Percentiles rank a stretch among this genome's conserved stretches.
Conservation (phyloP, 2,888 invertebrate genomes). For the Drosophila incognita region DNA sequence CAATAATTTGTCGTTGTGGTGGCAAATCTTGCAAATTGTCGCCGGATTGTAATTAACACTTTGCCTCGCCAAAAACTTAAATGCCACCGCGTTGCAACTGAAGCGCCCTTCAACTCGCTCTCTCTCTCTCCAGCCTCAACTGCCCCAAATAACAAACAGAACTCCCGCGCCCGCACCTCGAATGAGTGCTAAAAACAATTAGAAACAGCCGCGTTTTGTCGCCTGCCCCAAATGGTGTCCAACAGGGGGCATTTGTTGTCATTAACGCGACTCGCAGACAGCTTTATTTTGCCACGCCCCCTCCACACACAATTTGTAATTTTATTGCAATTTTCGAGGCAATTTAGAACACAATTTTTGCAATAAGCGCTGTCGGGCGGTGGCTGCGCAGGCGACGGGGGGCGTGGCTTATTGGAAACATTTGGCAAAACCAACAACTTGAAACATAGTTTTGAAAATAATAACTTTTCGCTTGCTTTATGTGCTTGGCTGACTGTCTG, state of each 20-base stretch:
- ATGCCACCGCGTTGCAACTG: constrained; percentile 31
- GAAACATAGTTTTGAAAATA: constrained; percentile 14
- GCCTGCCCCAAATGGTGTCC: constrained; percentile 27
- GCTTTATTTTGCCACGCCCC: constrained; percentile 1
- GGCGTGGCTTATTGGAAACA: constrained; percentile 61
- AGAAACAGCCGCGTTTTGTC: constrained; percentile 74
- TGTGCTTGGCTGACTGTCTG: constrained; percentile 1
- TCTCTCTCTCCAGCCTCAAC: not conserved
- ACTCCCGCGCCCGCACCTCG: not conserved
- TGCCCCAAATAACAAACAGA: not conserved
- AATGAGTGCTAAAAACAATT: constrained; percentile 68
- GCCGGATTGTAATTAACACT: constrained; percentile 72
- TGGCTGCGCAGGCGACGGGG: not conserved
- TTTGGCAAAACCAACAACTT: constrained; percentile 36
- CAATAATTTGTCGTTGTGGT: constrained; percentile 57
- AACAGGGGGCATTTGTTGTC: constrained; percentile 44
- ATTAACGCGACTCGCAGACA: constrained; percentile 60
- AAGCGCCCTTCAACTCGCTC: not conserved
- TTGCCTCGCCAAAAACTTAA: constrained; percentile 52
- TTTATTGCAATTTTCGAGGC: constrained; percentile 64
- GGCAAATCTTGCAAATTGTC: constrained; percentile 69
- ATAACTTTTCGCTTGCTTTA: constrained; percentile 37
- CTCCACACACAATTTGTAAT: constrained; percentile 58
- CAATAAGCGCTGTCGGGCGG: constrained; percentile 42
- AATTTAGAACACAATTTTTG: constrained; percentile 54